A percentile compares a stretch with the other conserved stretches of the same genome.
Evolutionary conservation across 2,113 vertebrate species (phyloP).

Genomic region (Cebidichthys violaceus): DNA sequence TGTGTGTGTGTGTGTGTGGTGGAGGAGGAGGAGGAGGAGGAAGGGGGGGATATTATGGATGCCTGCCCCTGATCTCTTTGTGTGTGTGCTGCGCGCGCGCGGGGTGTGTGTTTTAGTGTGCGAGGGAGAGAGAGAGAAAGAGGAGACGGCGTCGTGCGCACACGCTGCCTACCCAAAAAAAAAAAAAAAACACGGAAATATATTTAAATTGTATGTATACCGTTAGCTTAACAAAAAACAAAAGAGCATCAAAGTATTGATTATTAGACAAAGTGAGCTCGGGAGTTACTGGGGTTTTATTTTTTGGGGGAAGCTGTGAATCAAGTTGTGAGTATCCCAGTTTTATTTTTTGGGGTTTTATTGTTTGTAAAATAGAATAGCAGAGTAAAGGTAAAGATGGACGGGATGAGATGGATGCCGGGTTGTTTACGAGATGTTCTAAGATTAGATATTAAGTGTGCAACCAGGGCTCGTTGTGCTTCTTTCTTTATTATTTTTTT

Average conservation of each 20-base stretch:
- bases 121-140: slow-evolving; percentile 69
- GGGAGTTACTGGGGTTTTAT: slow-evolving; percentile 49
- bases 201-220: slow-evolving; percentile 55
- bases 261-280: slow-evolving; percentile 48
- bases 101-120: slow-evolving; percentile 77
- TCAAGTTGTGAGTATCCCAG: slow-evolving; percentile 78
- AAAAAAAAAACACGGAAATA: slow-evolving; percentile 64
- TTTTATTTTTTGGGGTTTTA: slow-evolving; percentile 43
- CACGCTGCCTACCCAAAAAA: slow-evolving; percentile 60
- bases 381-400: slow-evolving; percentile 3
- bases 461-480: too few species aligned
- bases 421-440: background rate
- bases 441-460: background rate
- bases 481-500: slow-evolving; percentile 6
- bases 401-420: background rate
- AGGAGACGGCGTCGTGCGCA: slow-evolving; percentile 84
- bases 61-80: slow-evolving; percentile 89
- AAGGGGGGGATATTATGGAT: slow-evolving; percentile 87
- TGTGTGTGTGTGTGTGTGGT: slow-evolving; percentile 21
- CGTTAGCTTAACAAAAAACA: slow-evolving; percentile 23
- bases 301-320: slow-evolving; percentile 28
- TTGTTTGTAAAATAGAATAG: slow-evolving; percentile 33
- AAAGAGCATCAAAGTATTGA: slow-evolving; percentile 38
- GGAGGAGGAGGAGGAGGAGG: slow-evolving; percentile 35
- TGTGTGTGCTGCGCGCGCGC: slow-evolving; percentile 84